phyloP scores from a whole-genome alignment of 2,113 vertebrate species.

The Lagopus muta region DNA sequence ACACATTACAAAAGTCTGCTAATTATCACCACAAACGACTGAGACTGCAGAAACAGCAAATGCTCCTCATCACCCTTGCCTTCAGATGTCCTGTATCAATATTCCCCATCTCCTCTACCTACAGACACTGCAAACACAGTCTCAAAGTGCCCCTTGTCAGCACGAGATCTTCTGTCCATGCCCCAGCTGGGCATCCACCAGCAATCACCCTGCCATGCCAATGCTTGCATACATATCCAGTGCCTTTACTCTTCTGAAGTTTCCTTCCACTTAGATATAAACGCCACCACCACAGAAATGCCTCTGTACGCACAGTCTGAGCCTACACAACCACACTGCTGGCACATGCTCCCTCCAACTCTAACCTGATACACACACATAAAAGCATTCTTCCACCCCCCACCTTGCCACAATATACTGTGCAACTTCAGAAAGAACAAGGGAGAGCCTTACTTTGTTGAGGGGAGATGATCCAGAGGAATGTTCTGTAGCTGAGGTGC shows the following conservation, averaged over 20 bases:
- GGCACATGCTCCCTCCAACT: neutral
- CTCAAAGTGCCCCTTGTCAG: neutral
- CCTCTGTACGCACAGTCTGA: neutral
- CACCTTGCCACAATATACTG: neutral
- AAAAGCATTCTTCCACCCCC: neutral
- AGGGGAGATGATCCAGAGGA: fast-evolving
- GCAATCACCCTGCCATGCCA: neutral
- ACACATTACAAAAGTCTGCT: neutral
- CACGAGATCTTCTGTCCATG: neutral
- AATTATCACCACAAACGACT: neutral
- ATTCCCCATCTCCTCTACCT: neutral
- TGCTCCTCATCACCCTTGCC: neutral
- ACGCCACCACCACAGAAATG: neutral
- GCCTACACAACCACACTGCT: neutral
- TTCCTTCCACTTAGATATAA: neutral
- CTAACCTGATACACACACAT: neutral
- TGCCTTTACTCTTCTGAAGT: neutral
- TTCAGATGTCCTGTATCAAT: neutral
- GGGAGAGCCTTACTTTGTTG: neutral
- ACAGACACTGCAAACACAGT: neutral
- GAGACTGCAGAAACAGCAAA: neutral
- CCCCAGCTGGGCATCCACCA: neutral
- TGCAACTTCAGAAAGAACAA: neutral
- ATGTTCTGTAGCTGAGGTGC: neutral
- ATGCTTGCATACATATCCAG: neutral